Percentiles rank a stretch among this genome's conserved stretches.
Conservation (phyloP, 2,888 invertebrate genomes). For the Cordilura impudica region DNA sequence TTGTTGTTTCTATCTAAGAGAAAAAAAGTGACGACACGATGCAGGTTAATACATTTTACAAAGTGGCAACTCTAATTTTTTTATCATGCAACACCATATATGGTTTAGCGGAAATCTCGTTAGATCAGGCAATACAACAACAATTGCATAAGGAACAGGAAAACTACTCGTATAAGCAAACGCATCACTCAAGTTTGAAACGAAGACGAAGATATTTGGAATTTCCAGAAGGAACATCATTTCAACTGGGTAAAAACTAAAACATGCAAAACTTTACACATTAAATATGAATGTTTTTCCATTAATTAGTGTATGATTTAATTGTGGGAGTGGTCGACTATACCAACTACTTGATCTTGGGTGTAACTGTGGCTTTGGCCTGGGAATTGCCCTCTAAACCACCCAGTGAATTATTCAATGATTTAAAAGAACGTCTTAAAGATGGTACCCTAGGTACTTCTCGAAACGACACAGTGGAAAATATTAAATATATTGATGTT, state of each 20-base stretch:
- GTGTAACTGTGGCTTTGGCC: slow-evolving; percentile 87
- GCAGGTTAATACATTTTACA: slow-evolving; percentile 8
- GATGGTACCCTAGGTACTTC: slow-evolving; percentile 71
- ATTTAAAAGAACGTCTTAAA: slow-evolving; percentile 70
- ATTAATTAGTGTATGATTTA: slow-evolving; percentile 74
- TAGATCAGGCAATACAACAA: slow-evolving; percentile 31
- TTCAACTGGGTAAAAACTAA: slow-evolving; percentile 75
- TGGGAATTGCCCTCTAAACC: slow-evolving; percentile 86
- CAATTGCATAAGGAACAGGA: slow-evolving; percentile 24
- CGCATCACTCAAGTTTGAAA: slow-evolving; percentile 1
- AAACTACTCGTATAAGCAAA: not conserved
- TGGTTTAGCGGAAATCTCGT: not conserved
- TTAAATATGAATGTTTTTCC: slow-evolving; percentile 1
- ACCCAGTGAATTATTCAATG: slow-evolving; percentile 74
- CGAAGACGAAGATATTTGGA: slow-evolving; percentile 78
- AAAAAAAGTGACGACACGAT: not conserved
- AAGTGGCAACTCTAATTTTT: not conserved
- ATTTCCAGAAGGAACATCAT: slow-evolving; percentile 79
- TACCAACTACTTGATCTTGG: slow-evolving; percentile 81
- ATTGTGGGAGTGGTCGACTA: slow-evolving; percentile 76
- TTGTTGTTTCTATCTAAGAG: not conserved
- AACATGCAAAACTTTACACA: not conserved
- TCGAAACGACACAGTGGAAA: slow-evolving; percentile 72
- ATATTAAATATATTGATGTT: slow-evolving; percentile 69
- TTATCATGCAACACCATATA: not conserved